Evolutionary conservation across 2,113 vertebrate genomes (phyloP), one percentile per base, ranked within the genome.

Genomic region (Hippoglossus stenolepis): DNA sequence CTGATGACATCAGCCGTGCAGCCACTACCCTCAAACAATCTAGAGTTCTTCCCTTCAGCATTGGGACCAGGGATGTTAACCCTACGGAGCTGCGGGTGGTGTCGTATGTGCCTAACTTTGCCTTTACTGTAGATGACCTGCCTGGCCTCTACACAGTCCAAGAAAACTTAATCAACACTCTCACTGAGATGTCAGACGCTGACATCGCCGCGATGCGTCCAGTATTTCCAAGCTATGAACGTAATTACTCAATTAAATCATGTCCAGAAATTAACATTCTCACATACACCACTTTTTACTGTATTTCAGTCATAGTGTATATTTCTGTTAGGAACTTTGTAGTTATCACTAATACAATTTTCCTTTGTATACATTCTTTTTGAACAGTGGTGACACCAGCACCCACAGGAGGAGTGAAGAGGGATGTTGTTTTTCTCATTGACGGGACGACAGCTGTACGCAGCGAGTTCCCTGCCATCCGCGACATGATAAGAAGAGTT

Each of bases 371-470:
- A 18, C 4, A 65, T 71, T 84, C 21, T 70, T 78, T 85, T 66
- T 80, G 8, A 84, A 63, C 87, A 91, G 64, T 49, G 63, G 59
- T 71, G 62, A 15, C 62, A 63, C 38, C 89, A 71, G n/a, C 15
- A 63, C 54, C 83, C 20, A 54, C 74, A 12, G 70, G 20, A 59
- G 93, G 93, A 24, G 87, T 83, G 81, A 98, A 96, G 89, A 96
- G 93, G 72, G 98, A 99, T 0, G 73, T 99, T 0, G 97, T 99
- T 8, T 99, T 99, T 88, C 94, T 99, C 56, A 92, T 99, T 14
- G 98, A 99, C 0, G 97, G 97, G 24, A 96, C 96, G 35, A 95
- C 95, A 45, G 90, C 83, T 0, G 91, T 94, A 0, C 85, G 87
- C 3, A 88, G 87, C 10, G 96, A 98, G 59, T 98, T 99, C 66